These are phyloP conservation scores for Muscicapa striata DNA, from an alignment of 2,797 vertebrate genomes.

Conservation along the genomic window DNA sequence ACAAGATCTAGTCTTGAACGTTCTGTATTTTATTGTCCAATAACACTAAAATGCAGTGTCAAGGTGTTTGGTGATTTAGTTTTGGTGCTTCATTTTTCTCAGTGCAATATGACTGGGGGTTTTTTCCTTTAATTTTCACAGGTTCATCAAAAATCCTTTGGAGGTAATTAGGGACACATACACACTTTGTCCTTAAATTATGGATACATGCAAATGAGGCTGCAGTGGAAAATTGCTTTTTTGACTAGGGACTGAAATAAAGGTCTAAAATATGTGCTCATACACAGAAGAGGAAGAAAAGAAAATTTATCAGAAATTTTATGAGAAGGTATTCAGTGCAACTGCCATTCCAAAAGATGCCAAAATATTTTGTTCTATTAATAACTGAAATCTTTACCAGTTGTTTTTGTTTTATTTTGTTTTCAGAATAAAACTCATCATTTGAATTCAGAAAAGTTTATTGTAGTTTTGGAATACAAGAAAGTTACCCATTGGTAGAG, in stretches of 20 bases:
- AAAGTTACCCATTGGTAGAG: background rate
- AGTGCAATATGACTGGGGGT: background rate
- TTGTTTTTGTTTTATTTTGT: background rate
- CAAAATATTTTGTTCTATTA: background rate
- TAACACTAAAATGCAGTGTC: background rate
- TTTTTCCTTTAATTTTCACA: background rate
- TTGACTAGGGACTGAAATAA: background rate
- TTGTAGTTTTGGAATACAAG: background rate
- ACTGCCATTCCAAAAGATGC: background rate
- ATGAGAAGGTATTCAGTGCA: background rate
- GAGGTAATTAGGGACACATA: background rate
- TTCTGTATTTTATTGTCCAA: background rate
- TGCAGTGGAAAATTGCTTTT: background rate
- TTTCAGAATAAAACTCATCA: background rate
- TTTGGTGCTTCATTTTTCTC: background rate
- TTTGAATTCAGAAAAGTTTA: background rate
- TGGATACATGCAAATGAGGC: background rate
- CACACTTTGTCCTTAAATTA: background rate
- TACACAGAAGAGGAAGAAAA: background rate
- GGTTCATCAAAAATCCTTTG: background rate
- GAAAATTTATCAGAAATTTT: background rate
- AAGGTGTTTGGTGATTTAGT: background rate
- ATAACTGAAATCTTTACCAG: background rate
- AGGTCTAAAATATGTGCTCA: background rate
- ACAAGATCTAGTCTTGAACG: background rate